A percentile compares a stretch with the other conserved stretches of the same genome.
phyloP scores from a whole-genome alignment of 2,113 vertebrate species.

The Mustelus asterias region DNA sequence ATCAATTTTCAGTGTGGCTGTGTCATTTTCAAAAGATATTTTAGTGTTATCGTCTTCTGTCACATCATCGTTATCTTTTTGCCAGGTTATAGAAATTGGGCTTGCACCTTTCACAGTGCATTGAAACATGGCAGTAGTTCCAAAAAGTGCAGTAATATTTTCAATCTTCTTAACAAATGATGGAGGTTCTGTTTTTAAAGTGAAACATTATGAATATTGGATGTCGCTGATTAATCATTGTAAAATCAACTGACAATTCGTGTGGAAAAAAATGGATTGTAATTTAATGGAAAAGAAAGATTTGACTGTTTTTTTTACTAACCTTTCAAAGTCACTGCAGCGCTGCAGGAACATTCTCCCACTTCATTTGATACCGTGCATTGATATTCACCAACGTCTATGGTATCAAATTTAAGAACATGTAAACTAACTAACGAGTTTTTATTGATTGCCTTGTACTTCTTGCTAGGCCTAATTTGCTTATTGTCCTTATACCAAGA shows the following conservation, averaged over 20 bases:
- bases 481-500: constrained; percentile 84
- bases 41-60: constrained; percentile 78
- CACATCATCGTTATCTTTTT: constrained; percentile 89
- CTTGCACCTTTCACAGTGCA: constrained; percentile 81
- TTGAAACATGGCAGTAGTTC: constrained; percentile 72
- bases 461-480: constrained; percentile 75
- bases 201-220: constrained; percentile 38
- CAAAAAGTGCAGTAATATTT: constrained; percentile 71
- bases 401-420: constrained; percentile 73
- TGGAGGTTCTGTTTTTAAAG: constrained; percentile 75
- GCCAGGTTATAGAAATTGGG: constrained; percentile 82
- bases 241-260: neutral
- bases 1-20: constrained; percentile 74
- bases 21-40: constrained; percentile 77
- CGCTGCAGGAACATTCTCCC: constrained; percentile 73
- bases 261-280: constrained; percentile 27
- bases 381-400: constrained; percentile 79
- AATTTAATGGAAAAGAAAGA: neutral
- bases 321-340: constrained; percentile 84
- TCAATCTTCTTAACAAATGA: constrained; percentile 84
- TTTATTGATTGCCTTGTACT: constrained; percentile 75
- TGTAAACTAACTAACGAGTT: constrained; percentile 75
- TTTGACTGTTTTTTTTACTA: constrained; percentile 49
- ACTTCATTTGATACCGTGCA: constrained; percentile 86
- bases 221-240: constrained; percentile 40